Base-by-base conservation (phyloP, 2,888 invertebrate genomes). In the Shargacucullia verbasci region DNA sequence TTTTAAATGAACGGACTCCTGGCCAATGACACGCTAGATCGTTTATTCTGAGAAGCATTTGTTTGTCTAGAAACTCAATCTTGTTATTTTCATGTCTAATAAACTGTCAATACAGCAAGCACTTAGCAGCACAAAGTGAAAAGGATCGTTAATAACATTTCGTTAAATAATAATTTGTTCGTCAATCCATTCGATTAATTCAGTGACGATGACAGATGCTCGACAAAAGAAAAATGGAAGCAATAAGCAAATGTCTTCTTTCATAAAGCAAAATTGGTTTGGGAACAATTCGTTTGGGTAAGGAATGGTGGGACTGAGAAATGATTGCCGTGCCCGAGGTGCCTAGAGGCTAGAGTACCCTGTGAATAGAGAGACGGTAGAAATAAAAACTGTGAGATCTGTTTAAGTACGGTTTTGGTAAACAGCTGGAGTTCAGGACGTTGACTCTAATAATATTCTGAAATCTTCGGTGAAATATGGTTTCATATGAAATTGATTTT, bases 221-320 rank as follows among this genome's bases (percentile, higher is more conserved):
- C 76, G 65, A 88, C 86, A 89, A 90, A 87, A 86, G 87, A 84
- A 87, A 89, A 88, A 84, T 85, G 84, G 81, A 75, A 83, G 88
- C 83, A 90, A 91, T 92, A 91, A 91, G 88, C 88, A 90, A 92
- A 92, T 89, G 87, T 85, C 82, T 84, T 84, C 87, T 87, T 90
- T 92, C 88, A 92, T 91, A 90, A 90, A 80, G 86, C 80, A 76
- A 88, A 92, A 92, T 91, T 90, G 91, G 87, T 88, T 86, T 75
- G 82, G 83, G 86, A 84, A 87, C 90, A 86, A 90, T 91, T 88
- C 83, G 76, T 82, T 85, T 73, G 67, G 65, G 67, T 74, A 74
- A 67, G 78, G 83, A 86, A 84, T 83, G 84, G 85, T 84, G 84
- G 82, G 78, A 73, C 79, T 80, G 74, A 76, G 80, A 82, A 85